phyloP scores from a whole-genome alignment of 2,113 vertebrate genomes.

The Pomatorhinus ruficollis region DNA sequence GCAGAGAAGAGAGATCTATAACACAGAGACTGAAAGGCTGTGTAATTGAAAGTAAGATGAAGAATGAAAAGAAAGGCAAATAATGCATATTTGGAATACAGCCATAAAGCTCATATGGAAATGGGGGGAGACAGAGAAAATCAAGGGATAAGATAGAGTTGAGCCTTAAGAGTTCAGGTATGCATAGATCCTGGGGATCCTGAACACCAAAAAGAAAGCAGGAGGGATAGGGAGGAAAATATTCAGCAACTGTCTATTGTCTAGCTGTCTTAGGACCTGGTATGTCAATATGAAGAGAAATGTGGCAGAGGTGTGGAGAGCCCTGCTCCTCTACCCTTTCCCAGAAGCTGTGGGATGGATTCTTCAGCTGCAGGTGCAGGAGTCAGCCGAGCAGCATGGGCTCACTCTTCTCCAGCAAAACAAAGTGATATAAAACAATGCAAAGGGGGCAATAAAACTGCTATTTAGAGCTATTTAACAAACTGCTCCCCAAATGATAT shows the following conservation, averaged over 20 bases:
- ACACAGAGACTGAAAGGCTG: background rate
- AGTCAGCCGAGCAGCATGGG: background rate
- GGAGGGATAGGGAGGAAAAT: background rate
- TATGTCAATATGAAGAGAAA: background rate
- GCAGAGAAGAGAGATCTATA: background rate
- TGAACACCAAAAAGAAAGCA: background rate
- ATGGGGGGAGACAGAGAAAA: background rate
- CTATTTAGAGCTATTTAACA: conserved; percentile 50
- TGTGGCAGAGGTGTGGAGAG: accelerated
- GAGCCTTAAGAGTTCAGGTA: background rate
- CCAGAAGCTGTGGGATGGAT: background rate
- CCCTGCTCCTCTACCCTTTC: background rate
- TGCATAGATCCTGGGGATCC: background rate
- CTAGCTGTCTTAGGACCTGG: background rate
- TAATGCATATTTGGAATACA: background rate
- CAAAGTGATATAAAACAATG: conserved; percentile 1
- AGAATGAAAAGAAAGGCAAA: background rate
- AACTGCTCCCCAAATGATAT: conserved; percentile 42
- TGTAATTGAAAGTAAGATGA: background rate
- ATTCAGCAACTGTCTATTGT: background rate
- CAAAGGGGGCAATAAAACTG: conserved; percentile 1
- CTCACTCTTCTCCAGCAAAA: background rate
- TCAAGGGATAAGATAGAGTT: background rate
- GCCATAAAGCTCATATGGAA: background rate
- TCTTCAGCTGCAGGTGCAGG: background rate